Conservation (phyloP, 2,797 vertebrate species). For the Sebastes steindachneri region DNA sequence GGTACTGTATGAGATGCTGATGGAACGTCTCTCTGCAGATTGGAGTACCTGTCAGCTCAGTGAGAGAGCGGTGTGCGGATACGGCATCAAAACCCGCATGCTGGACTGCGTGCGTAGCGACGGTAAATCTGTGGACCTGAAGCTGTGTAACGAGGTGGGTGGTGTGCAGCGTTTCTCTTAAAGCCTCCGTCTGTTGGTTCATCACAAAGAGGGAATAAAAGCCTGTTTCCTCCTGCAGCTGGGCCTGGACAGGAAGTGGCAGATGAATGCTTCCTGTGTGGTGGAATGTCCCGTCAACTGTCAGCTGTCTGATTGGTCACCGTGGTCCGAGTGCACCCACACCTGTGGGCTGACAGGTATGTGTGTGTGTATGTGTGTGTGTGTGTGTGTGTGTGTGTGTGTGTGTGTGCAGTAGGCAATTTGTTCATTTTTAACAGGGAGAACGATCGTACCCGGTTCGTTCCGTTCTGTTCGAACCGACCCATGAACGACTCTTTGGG, state of each 20-base stretch:
- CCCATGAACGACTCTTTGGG: background rate
- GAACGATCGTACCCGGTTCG: background rate
- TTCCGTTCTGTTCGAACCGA: background rate
- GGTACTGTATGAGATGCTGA: background rate
- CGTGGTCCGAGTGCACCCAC: conserved; percentile 92
- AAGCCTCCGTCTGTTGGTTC: background rate
- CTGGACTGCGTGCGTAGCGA: conserved; percentile 96
- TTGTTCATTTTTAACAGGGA: background rate
- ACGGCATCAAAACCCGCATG: conserved; percentile 95
- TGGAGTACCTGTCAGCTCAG: conserved; percentile 99
- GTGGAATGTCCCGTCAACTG: conserved; percentile 97
- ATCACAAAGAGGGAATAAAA: background rate
- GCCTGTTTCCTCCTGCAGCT: conserved; percentile 65
- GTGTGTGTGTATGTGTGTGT: background rate
- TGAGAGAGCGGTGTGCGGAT: conserved; percentile 92
- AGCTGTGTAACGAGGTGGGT: conserved; percentile 91
- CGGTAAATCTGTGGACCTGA: conserved; percentile 94
- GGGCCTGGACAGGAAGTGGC: conserved; percentile 92
- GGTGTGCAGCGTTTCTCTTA: background rate
- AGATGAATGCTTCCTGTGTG: conserved; percentile 92
- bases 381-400: no score
- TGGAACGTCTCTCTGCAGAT: conserved; percentile 77
- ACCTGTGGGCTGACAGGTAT: conserved; percentile 84
- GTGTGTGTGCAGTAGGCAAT: background rate
- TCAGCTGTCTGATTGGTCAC: conserved; percentile 94